Evolutionary conservation across 2,888 invertebrate genomes (phyloP), one percentile per base, ranked within the genome.

Genomic region (Chloroclysta siterata): DNA sequence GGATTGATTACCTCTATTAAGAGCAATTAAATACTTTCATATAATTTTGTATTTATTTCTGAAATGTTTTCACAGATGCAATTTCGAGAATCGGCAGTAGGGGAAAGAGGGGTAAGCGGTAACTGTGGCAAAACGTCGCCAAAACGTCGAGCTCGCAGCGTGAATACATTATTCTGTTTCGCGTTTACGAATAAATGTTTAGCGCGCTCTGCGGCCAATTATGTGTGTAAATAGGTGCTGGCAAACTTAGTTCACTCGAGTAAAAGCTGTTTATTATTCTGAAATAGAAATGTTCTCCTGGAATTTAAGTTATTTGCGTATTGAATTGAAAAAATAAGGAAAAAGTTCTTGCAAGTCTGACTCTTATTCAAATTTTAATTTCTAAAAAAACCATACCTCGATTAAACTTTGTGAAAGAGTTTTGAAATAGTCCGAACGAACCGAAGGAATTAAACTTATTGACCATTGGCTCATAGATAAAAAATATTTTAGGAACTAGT

Each of bases 101-200:
- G 69, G 70, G 72, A 69, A 50, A 62, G 62, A 52, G 68, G 71
- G 70, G 60, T 64, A 69, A 61, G 47, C 64, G 69, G 67, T 67
- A 65, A 58, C 58, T 47, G 54, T 58, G 54, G 55, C 65, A 71
- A 74, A 75, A 71, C 69, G 74, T 73, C 73, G 73, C 69, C 68
- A 72, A 74, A 74, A 75, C 74, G 73, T 69, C 65, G 68, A 65
- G 73, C 67, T 76, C 78, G 77, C 75, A 65, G 60, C 66, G 75
- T 79, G 83, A 82, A 83, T 83, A 79, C 81, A 75, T 78, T 78
- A 83, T 78, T 74, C 69, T 74, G 77, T 72, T 79, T 74, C 68
- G 70, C 71, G 75, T 76, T 80, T 77, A 72, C 73, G 68, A 71
- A 74, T 75, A 77, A 80, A 80, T 83, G 76, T 82, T 81, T 80